Base-by-base conservation (phyloP, 1,140 invertebrate species). In the Orussus abietinus region DNA sequence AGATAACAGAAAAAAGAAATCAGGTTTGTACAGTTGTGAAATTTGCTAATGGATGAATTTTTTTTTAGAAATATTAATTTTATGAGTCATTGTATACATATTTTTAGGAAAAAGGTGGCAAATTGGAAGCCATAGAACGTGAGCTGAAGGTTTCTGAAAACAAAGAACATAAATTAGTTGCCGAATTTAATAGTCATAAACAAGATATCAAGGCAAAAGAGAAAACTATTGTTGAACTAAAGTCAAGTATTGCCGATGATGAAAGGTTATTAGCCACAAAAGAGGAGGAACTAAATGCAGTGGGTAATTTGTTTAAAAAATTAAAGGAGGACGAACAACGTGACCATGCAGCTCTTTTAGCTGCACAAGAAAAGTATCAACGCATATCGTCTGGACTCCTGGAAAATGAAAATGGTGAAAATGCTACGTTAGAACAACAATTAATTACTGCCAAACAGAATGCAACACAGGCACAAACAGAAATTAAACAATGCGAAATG, bases 371-470 rank as follows among this genome's bases (percentile, higher is more conserved):
- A 34, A 80, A 80, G 36, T 89, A 85, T 49, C 83, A 96, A 57
- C 90, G 90, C 38, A 81, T 94, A 5, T 89, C 81, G 62, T 77
- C 86, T 14, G 93, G 93, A 14, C 70, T 89, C 31, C 81, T 92
- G 19, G 80, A 83, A 15, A 85, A 82, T 41, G 84, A 86, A n/a
- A 82, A 83, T 53, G 90, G 92, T 10, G 78, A 85, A 64, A 83
- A 84, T 40, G 81, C 86, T n/a, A 92, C 92, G 4, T 72, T 96
- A 12, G 86, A 91, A 62, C 89, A 95, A 49, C 91, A 96, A 62
- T 72, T 96, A 1, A 93, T 93, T 55, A 80, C 75, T 62, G 86
- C 87, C 0, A 87, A 89, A 55, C 79, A 84, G 54, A 80, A 80
- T 37, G 78, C 86, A 5, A 82, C 83, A 11, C 79, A 85, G 51